Base-by-base conservation (phyloP, 2,113 vertebrate species). In the Sitta europaea region DNA sequence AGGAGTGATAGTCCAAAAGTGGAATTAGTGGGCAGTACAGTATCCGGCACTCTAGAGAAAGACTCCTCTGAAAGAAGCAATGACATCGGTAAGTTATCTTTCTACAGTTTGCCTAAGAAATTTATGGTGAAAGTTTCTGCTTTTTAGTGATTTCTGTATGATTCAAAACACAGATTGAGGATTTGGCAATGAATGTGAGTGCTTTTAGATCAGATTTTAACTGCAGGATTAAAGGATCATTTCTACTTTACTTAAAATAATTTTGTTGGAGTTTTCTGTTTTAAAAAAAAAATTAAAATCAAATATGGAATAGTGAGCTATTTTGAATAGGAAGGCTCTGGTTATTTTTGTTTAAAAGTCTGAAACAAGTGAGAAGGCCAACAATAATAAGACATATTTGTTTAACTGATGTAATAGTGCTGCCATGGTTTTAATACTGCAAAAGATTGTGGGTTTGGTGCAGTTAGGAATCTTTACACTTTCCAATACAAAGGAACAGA, bases 1-100 rank as follows among this genome's bases (percentile, higher is more conserved):
- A 99, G 99, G 98, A 98, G 97, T 96, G 99, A 99, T 96, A 98
- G 98, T 98, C 98, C 99, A 90, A 99, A 99, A 98, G 98, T 98
- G 94, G 99, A 99, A 85, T 97, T 98, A 93, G 97, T 97, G 96
- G 97, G 98, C 96, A 97, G 97, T 97, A 94, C 98, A 4, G 94
- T 97, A 36, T 88, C 98, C 25, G 51, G 98, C 92, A 97, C 98
- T 86, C 97, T 98, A 93, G 99, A 99, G 95, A 98, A 98, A 96
- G 98, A 98, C 93, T 97, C 98, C 92, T 98, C 98, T 82, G 99
- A 99, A 96, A 99, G 98, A 98, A 98, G 98, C 98, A 98, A 98
- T 98, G 99, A 99, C 97, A 96, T 98, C 8, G 99, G 99, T 99
- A 98, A 99, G 99, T 98, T 97, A 77, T 7, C 68, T 86, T 66